Conservation (phyloP, 2,113 vertebrate species). For the Mobula birostris region DNA sequence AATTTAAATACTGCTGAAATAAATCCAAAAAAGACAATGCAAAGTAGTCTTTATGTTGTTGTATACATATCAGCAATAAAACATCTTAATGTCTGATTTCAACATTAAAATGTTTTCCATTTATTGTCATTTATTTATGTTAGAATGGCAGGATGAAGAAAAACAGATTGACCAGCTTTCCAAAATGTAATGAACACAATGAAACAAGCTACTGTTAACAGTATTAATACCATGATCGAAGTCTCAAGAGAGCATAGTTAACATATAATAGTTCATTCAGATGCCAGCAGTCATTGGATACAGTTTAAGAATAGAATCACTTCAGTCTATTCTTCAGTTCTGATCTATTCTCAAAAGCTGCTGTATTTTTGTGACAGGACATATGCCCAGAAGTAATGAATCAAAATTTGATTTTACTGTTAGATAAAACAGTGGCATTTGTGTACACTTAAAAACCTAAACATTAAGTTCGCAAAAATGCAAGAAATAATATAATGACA, state of each 20-base stretch:
- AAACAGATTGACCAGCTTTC: slow-evolving; percentile 27
- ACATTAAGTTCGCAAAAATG: slow-evolving; percentile 22
- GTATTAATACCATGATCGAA: slow-evolving; percentile 24
- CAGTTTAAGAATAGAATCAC: slow-evolving; percentile 1
- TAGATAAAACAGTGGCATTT: background rate
- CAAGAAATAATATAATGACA: background rate
- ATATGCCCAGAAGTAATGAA: slow-evolving; percentile 6
- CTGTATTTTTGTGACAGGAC: background rate
- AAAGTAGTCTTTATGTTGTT: background rate
- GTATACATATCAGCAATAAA: slow-evolving; percentile 7
- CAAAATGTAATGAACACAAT: slow-evolving; percentile 23
- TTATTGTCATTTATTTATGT: slow-evolving; percentile 37
- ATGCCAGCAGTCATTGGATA: slow-evolving; percentile 19
- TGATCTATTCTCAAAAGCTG: slow-evolving; percentile 1
- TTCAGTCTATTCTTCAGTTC: slow-evolving; percentile 2
- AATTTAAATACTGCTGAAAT: slow-evolving; percentile 29
- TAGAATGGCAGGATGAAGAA: slow-evolving; percentile 36
- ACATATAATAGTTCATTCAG: slow-evolving; percentile 35
- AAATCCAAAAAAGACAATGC: slow-evolving; percentile 24
- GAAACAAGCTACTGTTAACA: slow-evolving; percentile 34
- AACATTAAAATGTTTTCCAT: slow-evolving; percentile 32
- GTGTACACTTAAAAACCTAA: slow-evolving; percentile 7
- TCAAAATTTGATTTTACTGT: slow-evolving; percentile 10
- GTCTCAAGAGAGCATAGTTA: slow-evolving; percentile 24
- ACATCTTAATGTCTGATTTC: slow-evolving; percentile 29